These are phyloP conservation scores for Macquaria ambigua DNA, from an alignment of 2,113 vertebrate species.

Conservation along the genomic window DNA sequence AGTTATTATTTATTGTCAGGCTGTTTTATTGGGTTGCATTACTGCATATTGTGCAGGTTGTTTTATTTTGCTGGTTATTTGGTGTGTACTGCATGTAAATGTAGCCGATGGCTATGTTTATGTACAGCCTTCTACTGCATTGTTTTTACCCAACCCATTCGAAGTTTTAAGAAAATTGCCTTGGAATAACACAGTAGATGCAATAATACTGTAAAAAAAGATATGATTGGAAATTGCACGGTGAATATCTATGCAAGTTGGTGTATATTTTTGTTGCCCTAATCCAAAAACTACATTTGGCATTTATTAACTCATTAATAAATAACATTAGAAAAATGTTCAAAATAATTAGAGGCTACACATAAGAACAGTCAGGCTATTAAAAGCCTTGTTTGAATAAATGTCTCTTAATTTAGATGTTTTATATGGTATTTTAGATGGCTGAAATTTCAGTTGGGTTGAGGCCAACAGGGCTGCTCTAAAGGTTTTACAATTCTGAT, in stretches of 20 bases:
- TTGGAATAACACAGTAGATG: slow-evolving; percentile 13
- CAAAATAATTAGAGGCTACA: background rate
- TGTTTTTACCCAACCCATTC: background rate
- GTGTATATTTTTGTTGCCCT: background rate
- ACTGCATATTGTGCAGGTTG: background rate
- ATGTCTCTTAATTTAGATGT: background rate
- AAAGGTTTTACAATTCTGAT: background rate
- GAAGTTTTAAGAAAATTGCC: background rate
- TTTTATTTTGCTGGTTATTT: slow-evolving; percentile 11
- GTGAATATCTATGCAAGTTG: slow-evolving; percentile 64
- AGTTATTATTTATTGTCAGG: background rate
- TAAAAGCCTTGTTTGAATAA: background rate
- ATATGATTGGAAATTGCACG: slow-evolving; percentile 19
- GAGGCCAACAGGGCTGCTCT: background rate
- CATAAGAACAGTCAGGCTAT: background rate
- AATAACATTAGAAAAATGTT: background rate
- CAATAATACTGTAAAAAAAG: slow-evolving; percentile 11
- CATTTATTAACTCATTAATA: background rate
- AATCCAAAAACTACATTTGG: background rate
- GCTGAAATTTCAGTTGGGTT: background rate
- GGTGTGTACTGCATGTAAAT: slow-evolving; percentile 6
- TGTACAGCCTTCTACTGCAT: background rate
- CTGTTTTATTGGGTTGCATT: slow-evolving; percentile 9
- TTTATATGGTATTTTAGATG: background rate
- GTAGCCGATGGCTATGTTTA: slow-evolving; percentile 10